Percentiles rank a stretch among this genome's conserved stretches.
Conservation (phyloP, 2,888 invertebrate species). For the Drosophila pegasa region DNA sequence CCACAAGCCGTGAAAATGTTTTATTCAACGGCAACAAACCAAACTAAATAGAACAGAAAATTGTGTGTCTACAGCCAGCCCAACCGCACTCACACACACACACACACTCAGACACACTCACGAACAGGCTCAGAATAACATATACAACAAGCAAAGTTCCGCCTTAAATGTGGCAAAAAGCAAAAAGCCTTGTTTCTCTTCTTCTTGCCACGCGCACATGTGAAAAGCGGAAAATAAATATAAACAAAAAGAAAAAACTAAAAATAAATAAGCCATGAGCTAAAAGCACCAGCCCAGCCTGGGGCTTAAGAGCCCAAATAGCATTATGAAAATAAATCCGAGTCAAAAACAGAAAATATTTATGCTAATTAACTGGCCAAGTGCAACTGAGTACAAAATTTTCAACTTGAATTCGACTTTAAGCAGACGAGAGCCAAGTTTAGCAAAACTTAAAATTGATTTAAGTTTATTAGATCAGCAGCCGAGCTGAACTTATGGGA, state of each 20-base stretch:
- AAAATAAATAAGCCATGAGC: slow-evolving; percentile 50
- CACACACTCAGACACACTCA: slow-evolving; percentile 13
- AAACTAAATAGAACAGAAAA: slow-evolving; percentile 81
- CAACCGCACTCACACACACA: slow-evolving; percentile 27
- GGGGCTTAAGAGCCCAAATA: slow-evolving; percentile 35
- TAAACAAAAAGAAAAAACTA: slow-evolving; percentile 22
- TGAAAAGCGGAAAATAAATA: slow-evolving; percentile 11
- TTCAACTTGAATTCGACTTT: slow-evolving; percentile 3
- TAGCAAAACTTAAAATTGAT: slow-evolving; percentile 25
- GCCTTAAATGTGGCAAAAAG: slow-evolving; percentile 43
- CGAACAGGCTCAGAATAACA: slow-evolving; percentile 13
- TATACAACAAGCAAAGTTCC: slow-evolving; percentile 37
- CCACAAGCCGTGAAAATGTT: slow-evolving; percentile 82
- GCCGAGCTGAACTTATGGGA: not conserved
- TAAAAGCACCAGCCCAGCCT: slow-evolving; percentile 31
- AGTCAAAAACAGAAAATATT: slow-evolving; percentile 49
- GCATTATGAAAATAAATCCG: slow-evolving; percentile 50
- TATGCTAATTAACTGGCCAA: slow-evolving; percentile 54
- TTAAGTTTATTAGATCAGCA: slow-evolving; percentile 40
- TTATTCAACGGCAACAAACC: slow-evolving; percentile 81
- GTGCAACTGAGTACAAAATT: slow-evolving; percentile 3
- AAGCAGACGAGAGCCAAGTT: slow-evolving; percentile 13
- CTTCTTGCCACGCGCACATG: slow-evolving; percentile 32
- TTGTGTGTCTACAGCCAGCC: slow-evolving; percentile 59
- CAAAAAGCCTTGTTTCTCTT: slow-evolving; percentile 33